Conservation (phyloP, 2,888 invertebrate genomes). For the Synergus gifuensis region DNA sequence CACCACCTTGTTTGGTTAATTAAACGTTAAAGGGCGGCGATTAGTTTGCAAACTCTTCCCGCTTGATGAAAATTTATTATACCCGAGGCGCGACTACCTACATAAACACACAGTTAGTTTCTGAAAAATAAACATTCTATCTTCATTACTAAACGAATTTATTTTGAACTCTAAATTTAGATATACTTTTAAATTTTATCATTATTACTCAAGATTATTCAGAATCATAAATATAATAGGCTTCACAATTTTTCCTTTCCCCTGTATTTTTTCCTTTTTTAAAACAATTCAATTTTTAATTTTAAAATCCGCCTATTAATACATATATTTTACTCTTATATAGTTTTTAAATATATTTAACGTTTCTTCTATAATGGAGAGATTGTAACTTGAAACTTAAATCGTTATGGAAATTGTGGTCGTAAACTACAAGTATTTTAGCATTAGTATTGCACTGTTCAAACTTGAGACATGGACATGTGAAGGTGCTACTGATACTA, state of each 20-base stretch:
- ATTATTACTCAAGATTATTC: too few relatives aligned
- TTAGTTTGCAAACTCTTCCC: conserved; percentile 61
- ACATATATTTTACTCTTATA: too few relatives aligned
- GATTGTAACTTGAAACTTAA: neutral
- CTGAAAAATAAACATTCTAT: neutral
- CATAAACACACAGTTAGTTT: conserved; percentile 8
- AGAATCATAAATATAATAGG: too few relatives aligned
- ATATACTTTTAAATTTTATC: neutral
- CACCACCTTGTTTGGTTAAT: conserved; percentile 59
- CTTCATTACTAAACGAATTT: neutral
- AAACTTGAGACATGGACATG: conserved; percentile 18
- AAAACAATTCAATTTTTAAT: too few relatives aligned
- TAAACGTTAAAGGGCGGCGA: conserved; percentile 65
- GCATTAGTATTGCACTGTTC: neutral
- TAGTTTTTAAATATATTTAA: neutral
- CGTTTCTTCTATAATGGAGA: neutral
- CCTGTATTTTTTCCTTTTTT: too few relatives aligned
- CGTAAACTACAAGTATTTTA: conserved; percentile 4
- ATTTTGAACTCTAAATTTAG: neutral
- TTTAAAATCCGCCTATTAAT: too few relatives aligned
- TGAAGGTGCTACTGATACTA: conserved; percentile 33
- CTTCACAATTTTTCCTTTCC: too few relatives aligned
- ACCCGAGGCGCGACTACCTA: conserved; percentile 49
- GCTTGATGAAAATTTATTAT: conserved; percentile 62
- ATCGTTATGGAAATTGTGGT: neutral